Percentiles rank a stretch among this genome's conserved stretches.
Evolutionary conservation across 2,888 invertebrate species (phyloP).

Genomic region (Chouioia cunea): DNA sequence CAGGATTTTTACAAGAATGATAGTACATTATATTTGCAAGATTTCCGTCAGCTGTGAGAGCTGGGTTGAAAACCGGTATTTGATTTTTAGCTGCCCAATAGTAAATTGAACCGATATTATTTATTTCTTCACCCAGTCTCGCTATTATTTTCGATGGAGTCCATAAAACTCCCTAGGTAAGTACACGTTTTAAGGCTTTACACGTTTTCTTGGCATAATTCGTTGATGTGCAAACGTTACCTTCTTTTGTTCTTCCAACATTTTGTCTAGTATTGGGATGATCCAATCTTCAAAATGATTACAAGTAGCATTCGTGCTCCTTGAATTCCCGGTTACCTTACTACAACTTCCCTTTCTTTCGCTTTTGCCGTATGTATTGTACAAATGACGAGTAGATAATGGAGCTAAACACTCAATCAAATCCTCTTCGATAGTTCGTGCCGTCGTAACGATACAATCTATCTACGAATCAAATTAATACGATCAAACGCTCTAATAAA

Average conservation of each 20-base stretch:
- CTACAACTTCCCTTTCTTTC: constrained; percentile 83
- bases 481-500: not conserved
- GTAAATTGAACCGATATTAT: constrained; percentile 91
- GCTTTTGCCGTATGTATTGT: constrained; percentile 82
- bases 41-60: constrained; percentile 93
- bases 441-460: constrained; percentile 97
- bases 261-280: constrained; percentile 90
- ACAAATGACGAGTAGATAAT: constrained; percentile 79
- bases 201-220: constrained; percentile 8
- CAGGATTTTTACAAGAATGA: constrained; percentile 93
- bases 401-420: constrained; percentile 98
- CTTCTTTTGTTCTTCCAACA: constrained; percentile 88
- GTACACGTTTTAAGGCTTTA: constrained; percentile 10
- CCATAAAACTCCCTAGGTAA: constrained; percentile 79
- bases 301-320: constrained; percentile 98
- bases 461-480: constrained; percentile 70
- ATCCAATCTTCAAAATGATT: constrained; percentile 98
- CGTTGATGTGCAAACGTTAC: constrained; percentile 52
- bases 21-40: constrained; percentile 99
- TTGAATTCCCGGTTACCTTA: constrained; percentile 83
- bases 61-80: constrained; percentile 98
- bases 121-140: constrained; percentile 89
- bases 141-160: constrained; percentile 90
- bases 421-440: constrained; percentile 99
- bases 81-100: constrained; percentile 97